These are phyloP conservation scores for Cranoglanis bouderius DNA, from an alignment of 2,113 vertebrate genomes.

Conservation along the genomic window DNA sequence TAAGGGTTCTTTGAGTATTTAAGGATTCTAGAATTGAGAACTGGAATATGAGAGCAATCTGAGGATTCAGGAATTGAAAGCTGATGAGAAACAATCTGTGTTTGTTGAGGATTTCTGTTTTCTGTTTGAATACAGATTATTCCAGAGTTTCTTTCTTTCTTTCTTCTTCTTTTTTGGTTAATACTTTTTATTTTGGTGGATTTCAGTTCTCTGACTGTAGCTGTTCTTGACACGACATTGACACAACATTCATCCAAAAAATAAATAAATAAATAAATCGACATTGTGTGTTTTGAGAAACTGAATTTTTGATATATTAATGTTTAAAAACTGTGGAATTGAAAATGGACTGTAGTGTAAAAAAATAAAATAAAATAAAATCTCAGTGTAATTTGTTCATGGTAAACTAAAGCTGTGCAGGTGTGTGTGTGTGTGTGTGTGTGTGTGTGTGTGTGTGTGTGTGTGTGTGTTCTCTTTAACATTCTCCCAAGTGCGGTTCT, in stretches of 20 bases:
- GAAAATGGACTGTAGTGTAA: not conserved
- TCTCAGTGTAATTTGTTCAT: not conserved
- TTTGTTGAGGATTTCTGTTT: not conserved
- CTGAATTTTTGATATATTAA: not conserved
- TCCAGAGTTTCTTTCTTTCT: not conserved
- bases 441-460: not conserved
- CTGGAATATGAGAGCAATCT: not conserved
- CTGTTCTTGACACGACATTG: not conserved
- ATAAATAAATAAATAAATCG: not conserved
- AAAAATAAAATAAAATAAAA: not conserved
- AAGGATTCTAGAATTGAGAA: not conserved
- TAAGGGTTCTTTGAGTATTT: not conserved
- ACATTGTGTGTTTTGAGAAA: not conserved
- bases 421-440: conserved; percentile 14
- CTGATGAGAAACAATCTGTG: not conserved
- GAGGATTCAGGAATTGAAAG: not conserved
- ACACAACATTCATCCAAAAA: not conserved
- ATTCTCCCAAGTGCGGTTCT: conserved; percentile 15
- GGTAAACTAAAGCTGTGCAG: not conserved
- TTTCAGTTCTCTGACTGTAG: not conserved
- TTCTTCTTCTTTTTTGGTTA: not conserved
- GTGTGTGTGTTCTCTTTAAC: conserved; percentile 12
- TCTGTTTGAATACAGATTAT: not conserved
- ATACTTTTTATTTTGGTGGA: not conserved
- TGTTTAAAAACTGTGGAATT: not conserved